phyloP scores from a whole-genome alignment of 2,113 vertebrate genomes.

The Limnothrissa miodon region DNA sequence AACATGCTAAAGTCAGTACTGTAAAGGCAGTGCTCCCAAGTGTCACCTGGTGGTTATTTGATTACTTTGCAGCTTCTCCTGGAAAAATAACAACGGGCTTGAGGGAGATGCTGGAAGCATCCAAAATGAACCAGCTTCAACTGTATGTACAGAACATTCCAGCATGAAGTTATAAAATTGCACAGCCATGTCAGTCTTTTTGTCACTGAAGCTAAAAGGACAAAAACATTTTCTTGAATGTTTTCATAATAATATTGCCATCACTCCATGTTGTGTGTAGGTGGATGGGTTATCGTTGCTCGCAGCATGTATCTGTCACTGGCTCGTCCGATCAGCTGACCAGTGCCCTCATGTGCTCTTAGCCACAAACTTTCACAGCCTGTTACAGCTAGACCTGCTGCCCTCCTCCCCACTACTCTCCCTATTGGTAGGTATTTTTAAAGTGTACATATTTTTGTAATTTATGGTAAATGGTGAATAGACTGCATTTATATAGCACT shows the following conservation, averaged over 20 bases:
- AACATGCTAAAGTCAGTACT: no score
- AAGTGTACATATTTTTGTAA: background rate
- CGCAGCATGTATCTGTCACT: slow-evolving; percentile 84
- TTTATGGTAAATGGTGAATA: no score
- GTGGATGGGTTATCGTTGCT: slow-evolving; percentile 90
- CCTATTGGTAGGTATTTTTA: slow-evolving; percentile 69
- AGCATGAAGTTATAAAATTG: no score
- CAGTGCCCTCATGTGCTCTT: slow-evolving; percentile 84
- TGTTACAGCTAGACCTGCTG: slow-evolving; percentile 84
- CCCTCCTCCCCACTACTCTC: slow-evolving; percentile 80
- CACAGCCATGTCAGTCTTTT: no score
- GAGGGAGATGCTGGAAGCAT: no score
- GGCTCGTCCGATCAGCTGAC: slow-evolving; percentile 72
- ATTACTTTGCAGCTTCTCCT: no score
- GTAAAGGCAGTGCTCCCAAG: no score
- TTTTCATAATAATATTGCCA: background rate
- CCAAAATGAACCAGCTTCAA: no score
- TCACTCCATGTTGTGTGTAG: slow-evolving; percentile 51
- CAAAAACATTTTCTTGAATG: background rate
- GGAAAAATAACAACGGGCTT: no score
- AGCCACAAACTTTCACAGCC: slow-evolving; percentile 93
- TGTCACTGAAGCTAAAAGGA: background rate
- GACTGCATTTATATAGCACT: no score
- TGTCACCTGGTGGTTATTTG: no score
- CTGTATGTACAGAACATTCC: no score